A percentile compares a stretch with the other conserved stretches of the same genome.
Conservation (phyloP, 2,888 invertebrate species). For the Drosophila anomelani region DNA sequence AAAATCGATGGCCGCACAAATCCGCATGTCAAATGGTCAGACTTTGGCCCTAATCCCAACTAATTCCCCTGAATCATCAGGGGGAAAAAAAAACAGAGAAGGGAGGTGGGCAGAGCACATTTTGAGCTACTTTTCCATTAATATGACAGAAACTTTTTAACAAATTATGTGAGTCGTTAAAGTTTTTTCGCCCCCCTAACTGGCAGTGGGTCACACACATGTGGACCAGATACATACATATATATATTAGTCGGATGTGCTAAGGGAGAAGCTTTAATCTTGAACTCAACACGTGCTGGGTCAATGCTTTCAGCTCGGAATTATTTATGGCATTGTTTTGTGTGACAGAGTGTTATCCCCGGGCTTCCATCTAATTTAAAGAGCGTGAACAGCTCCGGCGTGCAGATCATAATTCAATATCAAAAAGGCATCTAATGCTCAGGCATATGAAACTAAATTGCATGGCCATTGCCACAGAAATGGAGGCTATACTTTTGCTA, state of each 20-base stretch:
- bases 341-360: slow-evolving; percentile 39
- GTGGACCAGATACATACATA: slow-evolving; percentile 9
- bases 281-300: slow-evolving; percentile 43
- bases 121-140: slow-evolving; percentile 73
- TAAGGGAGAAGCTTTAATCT: slow-evolving; percentile 32
- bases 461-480: slow-evolving; percentile 53
- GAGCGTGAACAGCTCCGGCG: slow-evolving; percentile 46
- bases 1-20: slow-evolving; percentile 68
- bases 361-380: slow-evolving; percentile 60
- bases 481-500: slow-evolving; percentile 25
- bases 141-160: slow-evolving; percentile 79
- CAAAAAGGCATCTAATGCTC: slow-evolving; percentile 62
- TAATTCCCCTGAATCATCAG: slow-evolving; percentile 67
- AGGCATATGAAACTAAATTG: slow-evolving; percentile 74
- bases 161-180: slow-evolving; percentile 75
- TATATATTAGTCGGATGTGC: not conserved
- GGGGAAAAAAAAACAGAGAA: slow-evolving; percentile 21
- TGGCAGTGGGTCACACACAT: slow-evolving; percentile 43
- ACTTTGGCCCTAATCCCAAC: slow-evolving; percentile 60
- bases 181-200: slow-evolving; percentile 28
- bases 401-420: slow-evolving; percentile 76
- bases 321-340: slow-evolving; percentile 53
- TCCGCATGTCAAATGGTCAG: slow-evolving; percentile 53
- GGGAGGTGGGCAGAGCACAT: slow-evolving; percentile 34
- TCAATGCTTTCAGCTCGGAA: slow-evolving; percentile 50